These are phyloP conservation scores for Tringa solitaria DNA, from an alignment of 2,113 vertebrate species.

Conservation along the genomic window DNA sequence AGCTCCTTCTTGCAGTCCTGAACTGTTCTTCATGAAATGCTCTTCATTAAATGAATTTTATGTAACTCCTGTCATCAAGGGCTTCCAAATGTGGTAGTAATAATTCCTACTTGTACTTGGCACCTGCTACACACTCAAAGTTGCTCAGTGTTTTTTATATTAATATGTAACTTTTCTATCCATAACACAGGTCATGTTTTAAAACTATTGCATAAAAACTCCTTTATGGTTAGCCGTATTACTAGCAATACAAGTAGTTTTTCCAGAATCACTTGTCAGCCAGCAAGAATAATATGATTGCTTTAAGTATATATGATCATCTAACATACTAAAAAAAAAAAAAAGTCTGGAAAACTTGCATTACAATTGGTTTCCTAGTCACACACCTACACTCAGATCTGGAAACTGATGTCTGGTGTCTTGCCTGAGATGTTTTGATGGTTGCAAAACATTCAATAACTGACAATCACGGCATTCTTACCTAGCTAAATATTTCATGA, in stretches of 20 bases:
- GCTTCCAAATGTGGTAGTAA: background rate
- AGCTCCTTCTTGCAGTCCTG: background rate
- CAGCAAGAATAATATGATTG: background rate
- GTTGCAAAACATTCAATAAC: background rate
- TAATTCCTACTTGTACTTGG: background rate
- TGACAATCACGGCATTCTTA: rapidly evolving
- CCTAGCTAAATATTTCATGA: background rate
- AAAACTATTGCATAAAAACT: background rate
- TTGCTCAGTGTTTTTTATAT: background rate
- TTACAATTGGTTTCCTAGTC: background rate
- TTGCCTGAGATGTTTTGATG: background rate
- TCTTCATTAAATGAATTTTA: background rate
- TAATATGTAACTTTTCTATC: background rate
- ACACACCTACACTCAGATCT: background rate
- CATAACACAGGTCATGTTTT: background rate
- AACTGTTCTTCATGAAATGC: background rate
- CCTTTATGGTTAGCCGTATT: background rate
- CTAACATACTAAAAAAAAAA: background rate
- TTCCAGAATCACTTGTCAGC: background rate
- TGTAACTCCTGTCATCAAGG: background rate
- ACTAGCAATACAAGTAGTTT: background rate
- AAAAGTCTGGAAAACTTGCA: background rate
- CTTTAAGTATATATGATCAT: background rate
- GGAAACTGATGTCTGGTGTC: background rate
- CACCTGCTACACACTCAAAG: background rate